Evolutionary conservation across 2,113 vertebrate species (phyloP).

Genomic region (Henicopernis longicauda): DNA sequence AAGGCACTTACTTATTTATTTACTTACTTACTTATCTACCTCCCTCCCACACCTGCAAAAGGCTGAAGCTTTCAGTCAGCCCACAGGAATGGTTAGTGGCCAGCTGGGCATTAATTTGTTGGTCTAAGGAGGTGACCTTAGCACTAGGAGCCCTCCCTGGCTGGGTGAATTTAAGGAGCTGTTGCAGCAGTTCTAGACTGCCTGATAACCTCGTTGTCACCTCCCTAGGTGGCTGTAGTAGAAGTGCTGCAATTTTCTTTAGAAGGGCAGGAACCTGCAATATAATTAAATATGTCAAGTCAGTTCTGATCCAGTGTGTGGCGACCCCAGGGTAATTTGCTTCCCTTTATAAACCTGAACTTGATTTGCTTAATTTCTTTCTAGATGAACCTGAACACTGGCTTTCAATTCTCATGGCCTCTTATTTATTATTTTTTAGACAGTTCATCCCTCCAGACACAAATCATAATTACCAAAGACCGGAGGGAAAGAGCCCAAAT

Average conservation of each 20-base stretch:
- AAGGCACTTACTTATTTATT: neutral
- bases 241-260: conserved; percentile 25
- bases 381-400: conserved; percentile 35
- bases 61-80: neutral
- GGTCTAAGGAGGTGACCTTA: neutral
- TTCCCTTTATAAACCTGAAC: conserved; percentile 55
- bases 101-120: neutral
- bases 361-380: conserved; percentile 51
- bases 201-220: conserved; percentile 19
- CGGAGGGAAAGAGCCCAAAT: conserved; percentile 8
- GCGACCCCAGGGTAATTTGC: neutral
- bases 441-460: neutral
- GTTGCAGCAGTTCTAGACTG: neutral
- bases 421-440: conserved; percentile 44
- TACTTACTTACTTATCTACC: neutral
- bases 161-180: conserved; percentile 1
- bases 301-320: conserved; percentile 19
- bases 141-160: neutral
- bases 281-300: conserved; percentile 27
- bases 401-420: conserved; percentile 17
- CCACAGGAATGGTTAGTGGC: neutral
- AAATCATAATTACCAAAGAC: conserved; percentile 27
- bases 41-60: neutral
- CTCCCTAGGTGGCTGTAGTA: neutral
- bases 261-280: conserved; percentile 17